A percentile compares a stretch with the other conserved stretches of the same genome.
phyloP scores from a whole-genome alignment of 2,888 invertebrate genomes.

The Nyleta sp. region DNA sequence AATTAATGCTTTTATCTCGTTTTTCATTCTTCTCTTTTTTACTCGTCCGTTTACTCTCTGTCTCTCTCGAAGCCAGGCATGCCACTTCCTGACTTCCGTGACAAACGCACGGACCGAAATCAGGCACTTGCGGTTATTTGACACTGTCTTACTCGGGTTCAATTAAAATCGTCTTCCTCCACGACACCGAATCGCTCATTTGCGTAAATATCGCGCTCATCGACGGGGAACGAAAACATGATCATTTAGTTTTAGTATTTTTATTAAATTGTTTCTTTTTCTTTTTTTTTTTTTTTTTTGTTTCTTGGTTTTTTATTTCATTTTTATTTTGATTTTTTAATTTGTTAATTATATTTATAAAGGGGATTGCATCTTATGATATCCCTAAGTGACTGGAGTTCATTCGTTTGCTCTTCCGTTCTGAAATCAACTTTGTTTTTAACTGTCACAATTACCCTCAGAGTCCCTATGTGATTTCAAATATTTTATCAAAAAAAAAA shows the following conservation, averaged over 20 bases:
- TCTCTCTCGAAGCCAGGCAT: slow-evolving; percentile 26
- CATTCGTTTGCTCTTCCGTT: too few species aligned
- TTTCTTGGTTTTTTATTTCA: too few species aligned
- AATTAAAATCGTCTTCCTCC: slow-evolving; percentile 37
- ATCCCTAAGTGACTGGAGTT: too few species aligned
- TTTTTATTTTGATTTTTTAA: too few species aligned
- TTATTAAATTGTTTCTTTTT: too few species aligned
- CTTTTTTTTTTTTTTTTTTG: too few species aligned
- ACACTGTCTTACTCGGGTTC: slow-evolving; percentile 18
- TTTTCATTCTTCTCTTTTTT: slow-evolving; percentile 1
- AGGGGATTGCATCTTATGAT: too few species aligned
- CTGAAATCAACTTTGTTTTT: too few species aligned
- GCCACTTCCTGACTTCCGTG: slow-evolving; percentile 41
- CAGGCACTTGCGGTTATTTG: slow-evolving; percentile 11
- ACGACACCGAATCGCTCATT: slow-evolving; percentile 21
- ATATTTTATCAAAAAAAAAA: too few species aligned
- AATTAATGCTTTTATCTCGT: slow-evolving; percentile 43
- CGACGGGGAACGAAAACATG: slow-evolving; percentile 7
- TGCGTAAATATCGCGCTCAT: slow-evolving; percentile 36
- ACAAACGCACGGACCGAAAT: slow-evolving; percentile 37
- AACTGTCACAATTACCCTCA: too few species aligned
- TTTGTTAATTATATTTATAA: too few species aligned
- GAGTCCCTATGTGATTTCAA: too few species aligned
- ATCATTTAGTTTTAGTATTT: not conserved
- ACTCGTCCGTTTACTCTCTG: not conserved